Evolutionary conservation across 2,888 invertebrate genomes (phyloP), one percentile per base, ranked within the genome.

Genomic region (Tholera decimalis): DNA sequence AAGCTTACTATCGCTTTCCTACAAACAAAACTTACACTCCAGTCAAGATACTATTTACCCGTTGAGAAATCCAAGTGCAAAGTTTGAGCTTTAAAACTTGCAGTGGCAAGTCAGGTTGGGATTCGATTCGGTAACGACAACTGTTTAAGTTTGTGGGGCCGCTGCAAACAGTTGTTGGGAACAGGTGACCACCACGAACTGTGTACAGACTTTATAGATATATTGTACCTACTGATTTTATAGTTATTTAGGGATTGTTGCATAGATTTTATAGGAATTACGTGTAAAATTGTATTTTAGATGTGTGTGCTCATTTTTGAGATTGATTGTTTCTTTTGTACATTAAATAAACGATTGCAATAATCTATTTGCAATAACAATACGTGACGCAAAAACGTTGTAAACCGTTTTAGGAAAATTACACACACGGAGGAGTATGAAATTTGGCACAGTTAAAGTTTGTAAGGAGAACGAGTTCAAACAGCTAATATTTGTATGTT

Each of bases 61-160:
- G 44, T 65, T n/a, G 66, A 77, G 73, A 72, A 72, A 74, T 60
- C 66, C 8, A 41, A 74, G 73, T 37, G 59, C 30, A 46, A 74
- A 74, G 73, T 77, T 73, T 44, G 1, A 26, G 39, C 47, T 57
- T 76, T 60, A 43, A 43, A 73, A 77, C 54, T 74, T 54, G 15
- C 41, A 28, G 35, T 35, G 9, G 44, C 18, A 61, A 61, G 77
- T 58, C 22, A n/a, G 39, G 18, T 26, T 3, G 43, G 13, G 30
- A 64, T 65, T 64, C 51, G 58, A 64, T 71, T 39, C 53, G 22
- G 56, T 65, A 54, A 65, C 65, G 44, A 49, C 65, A 41, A 49
- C 30, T 49, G 30, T 56, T 53, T 18, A 35, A 65, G 53, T 65
- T 49, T 39, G 22, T 47, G 26, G 20, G 8, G 46, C 9, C 18